Percentiles rank a stretch among this genome's conserved stretches.
phyloP scores from a whole-genome alignment of 92 coral and sea anemone genomes.

The Hydrozoanthus gracilis region DNA sequence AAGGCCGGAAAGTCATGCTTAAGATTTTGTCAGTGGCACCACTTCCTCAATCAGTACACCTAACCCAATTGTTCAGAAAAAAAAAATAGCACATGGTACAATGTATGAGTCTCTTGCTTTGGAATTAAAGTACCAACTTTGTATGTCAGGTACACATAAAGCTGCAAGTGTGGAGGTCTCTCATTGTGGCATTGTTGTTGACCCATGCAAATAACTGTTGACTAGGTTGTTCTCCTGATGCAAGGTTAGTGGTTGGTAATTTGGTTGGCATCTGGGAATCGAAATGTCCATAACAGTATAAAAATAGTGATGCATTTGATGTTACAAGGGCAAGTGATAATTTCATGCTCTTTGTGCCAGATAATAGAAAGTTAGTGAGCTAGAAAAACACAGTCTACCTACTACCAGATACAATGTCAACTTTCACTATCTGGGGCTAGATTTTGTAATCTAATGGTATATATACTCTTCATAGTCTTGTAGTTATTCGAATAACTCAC shows the following conservation, averaged over 20 bases:
- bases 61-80: conserved; percentile 55
- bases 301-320: conserved; percentile 66
- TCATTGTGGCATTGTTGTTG: conserved; percentile 61
- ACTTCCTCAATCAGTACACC: conserved; percentile 18
- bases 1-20: conserved; percentile 67
- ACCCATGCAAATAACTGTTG: conserved; percentile 50
- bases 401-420: conserved; percentile 50
- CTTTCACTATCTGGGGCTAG: conserved; percentile 62
- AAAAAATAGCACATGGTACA: conserved; percentile 64
- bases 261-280: conserved; percentile 67
- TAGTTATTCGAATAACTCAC: conserved; percentile 53
- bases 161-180: conserved; percentile 51
- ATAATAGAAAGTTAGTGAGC: conserved; percentile 53
- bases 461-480: conserved; percentile 70
- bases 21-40: conserved; percentile 61
- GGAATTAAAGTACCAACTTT: conserved; percentile 61
- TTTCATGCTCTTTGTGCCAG: conserved; percentile 51
- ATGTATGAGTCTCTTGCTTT: conserved; percentile 74
- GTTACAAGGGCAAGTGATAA: conserved; percentile 56
- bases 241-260: conserved; percentile 49
- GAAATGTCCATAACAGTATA: conserved; percentile 70
- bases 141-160: conserved; percentile 50
- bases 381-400: conserved; percentile 60
- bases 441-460: conserved; percentile 64
- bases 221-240: conserved; percentile 56